These are phyloP conservation scores for Nipponacmea schrenckii DNA, from an alignment of 2,888 invertebrate genomes.

Conservation along the genomic window DNA sequence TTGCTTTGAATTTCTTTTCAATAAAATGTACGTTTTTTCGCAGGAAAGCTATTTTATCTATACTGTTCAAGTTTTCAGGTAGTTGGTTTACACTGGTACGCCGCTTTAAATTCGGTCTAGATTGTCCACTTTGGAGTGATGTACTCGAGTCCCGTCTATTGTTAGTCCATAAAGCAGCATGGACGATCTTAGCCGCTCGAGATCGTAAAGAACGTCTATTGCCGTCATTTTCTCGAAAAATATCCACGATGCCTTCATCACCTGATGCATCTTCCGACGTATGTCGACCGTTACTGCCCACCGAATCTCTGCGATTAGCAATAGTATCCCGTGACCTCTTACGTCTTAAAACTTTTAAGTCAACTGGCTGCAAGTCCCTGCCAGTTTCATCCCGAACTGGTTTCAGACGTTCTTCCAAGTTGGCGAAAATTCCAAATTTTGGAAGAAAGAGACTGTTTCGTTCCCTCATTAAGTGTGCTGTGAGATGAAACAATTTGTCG, in stretches of 20 bases:
- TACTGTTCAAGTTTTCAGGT: background rate
- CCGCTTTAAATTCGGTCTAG: background rate
- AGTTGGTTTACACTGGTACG: background rate
- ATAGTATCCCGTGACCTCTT: background rate
- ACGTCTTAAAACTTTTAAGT: background rate
- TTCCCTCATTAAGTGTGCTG: background rate
- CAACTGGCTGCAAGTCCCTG: background rate
- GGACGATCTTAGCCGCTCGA: background rate
- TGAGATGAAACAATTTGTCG: background rate
- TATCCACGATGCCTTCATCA: background rate
- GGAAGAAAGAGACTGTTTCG: background rate
- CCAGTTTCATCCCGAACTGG: background rate
- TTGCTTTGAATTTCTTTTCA: background rate
- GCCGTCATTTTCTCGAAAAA: background rate
- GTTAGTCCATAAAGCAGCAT: background rate
- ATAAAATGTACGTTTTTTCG: background rate
- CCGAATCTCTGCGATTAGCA: background rate
- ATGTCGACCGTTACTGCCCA: background rate
- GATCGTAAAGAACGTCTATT: background rate
- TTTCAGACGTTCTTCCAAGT: background rate
- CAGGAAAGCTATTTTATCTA: background rate
- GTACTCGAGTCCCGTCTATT: background rate
- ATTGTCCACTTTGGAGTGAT: too few species aligned
- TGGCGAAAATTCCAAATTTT: conserved; percentile 11
- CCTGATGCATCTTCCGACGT: background rate